Conservation (phyloP, 2,797 vertebrate genomes). For the Ptychadena robeensis region DNA sequence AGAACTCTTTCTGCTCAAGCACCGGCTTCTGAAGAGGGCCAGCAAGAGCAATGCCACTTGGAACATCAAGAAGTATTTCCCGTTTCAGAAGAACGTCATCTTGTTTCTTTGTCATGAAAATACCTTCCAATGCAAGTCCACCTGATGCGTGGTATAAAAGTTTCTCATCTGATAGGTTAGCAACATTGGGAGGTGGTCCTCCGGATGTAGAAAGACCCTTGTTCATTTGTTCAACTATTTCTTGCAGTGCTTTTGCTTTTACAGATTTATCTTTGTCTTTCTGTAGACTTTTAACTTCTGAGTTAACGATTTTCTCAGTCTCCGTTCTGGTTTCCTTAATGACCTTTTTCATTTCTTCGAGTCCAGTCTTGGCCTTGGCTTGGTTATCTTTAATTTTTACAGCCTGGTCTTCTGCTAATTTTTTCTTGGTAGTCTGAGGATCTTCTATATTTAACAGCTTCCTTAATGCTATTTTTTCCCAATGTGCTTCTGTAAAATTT, state of each 20-base stretch:
- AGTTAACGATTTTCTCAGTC: background rate
- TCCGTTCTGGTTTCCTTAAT: background rate
- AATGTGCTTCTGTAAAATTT: slow-evolving; percentile 19
- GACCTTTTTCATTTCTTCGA: slow-evolving; percentile 56
- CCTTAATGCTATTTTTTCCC: slow-evolving; percentile 61
- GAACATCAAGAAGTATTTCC: slow-evolving; percentile 68
- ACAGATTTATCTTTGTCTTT: slow-evolving; percentile 57
- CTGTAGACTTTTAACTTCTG: slow-evolving; percentile 60
- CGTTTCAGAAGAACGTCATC: slow-evolving; percentile 56
- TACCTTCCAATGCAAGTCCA: slow-evolving; percentile 70
- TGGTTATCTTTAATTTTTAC: background rate
- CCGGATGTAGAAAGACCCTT: slow-evolving; percentile 23
- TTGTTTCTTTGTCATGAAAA: slow-evolving; percentile 65
- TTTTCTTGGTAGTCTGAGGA: background rate
- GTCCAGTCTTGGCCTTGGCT: background rate
- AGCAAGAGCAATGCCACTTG: slow-evolving; percentile 35
- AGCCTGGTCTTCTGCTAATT: background rate
- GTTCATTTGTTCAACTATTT: slow-evolving; percentile 30
- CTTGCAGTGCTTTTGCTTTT: slow-evolving; percentile 13
- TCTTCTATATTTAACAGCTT: slow-evolving; percentile 36
- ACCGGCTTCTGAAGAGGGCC: slow-evolving; percentile 60
- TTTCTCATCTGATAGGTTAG: slow-evolving; percentile 61
- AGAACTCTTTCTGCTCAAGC: slow-evolving; percentile 69
- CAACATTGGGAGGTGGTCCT: background rate
- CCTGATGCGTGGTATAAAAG: slow-evolving; percentile 69